Conservation (phyloP, 2,888 invertebrate genomes). For the Tenthredo livida region DNA sequence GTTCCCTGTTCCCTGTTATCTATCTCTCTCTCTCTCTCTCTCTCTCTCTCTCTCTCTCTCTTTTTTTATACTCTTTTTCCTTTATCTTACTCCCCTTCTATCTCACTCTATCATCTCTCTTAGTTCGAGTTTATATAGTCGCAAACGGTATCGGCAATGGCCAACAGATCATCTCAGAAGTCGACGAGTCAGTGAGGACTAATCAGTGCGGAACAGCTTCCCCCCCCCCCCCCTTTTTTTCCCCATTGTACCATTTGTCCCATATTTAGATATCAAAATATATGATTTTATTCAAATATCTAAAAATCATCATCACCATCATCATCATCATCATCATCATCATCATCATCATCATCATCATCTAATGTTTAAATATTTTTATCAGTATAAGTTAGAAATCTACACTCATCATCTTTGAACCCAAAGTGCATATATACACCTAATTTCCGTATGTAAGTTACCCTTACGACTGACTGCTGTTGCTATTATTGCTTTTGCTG, state of each 20-base stretch:
- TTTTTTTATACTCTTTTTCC: constrained; percentile 45
- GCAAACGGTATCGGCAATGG: constrained; percentile 23
- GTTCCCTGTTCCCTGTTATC: constrained; percentile 58
- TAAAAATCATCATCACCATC: not conserved
- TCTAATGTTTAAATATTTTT: not conserved
- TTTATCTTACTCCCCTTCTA: constrained; percentile 51
- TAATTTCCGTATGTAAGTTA: not conserved
- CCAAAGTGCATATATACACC: not conserved
- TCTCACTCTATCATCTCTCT: constrained; percentile 51
- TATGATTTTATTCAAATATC: not conserved
- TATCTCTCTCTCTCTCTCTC: constrained; percentile 48
- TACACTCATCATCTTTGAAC: not conserved
- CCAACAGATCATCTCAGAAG: constrained; percentile 55
- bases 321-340: not conserved
- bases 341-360: not conserved
- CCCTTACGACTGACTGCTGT: not conserved
- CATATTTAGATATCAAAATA: not conserved
- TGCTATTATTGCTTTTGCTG: not conserved
- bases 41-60: constrained; percentile 6
- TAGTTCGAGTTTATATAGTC: constrained; percentile 50
- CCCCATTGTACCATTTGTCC: not conserved
- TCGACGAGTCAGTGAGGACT: constrained; percentile 63
- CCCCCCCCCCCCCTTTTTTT: constrained; percentile 14
- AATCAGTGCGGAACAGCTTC: constrained; percentile 65
- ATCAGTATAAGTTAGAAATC: not conserved